These are phyloP conservation scores for Prionailurus bengalensis DNA, from an alignment of 2,113 vertebrate species.

Conservation along the genomic window DNA sequence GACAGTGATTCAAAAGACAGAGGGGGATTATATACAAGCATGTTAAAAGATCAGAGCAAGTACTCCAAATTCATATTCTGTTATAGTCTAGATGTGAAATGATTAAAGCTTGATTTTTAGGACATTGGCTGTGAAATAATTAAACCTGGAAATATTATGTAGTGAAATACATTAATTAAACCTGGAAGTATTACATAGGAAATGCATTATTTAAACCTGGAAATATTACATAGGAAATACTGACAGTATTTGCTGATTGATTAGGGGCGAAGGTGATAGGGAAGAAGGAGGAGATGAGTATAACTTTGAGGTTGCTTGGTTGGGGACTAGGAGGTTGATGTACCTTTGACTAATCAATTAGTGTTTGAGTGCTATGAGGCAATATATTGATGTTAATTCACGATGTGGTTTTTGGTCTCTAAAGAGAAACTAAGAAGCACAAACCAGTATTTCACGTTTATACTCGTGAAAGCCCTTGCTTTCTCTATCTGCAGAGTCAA, in stretches of 20 bases:
- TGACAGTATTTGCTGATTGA: slow-evolving; percentile 13
- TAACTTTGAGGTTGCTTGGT: slow-evolving; percentile 63
- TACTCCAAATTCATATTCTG: background rate
- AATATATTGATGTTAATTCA: slow-evolving; percentile 68
- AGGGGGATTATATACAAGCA: background rate
- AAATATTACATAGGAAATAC: slow-evolving; percentile 8
- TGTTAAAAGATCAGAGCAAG: background rate
- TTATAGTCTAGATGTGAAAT: background rate
- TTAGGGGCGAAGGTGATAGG: slow-evolving; percentile 15
- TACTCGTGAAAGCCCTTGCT: slow-evolving; percentile 39
- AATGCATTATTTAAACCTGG: background rate
- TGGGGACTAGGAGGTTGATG: background rate
- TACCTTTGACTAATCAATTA: slow-evolving; percentile 74
- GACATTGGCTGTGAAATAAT: background rate
- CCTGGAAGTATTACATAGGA: background rate
- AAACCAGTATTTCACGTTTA: slow-evolving; percentile 60
- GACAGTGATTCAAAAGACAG: slow-evolving; percentile 17
- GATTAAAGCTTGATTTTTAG: slow-evolving; percentile 13
- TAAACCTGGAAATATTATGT: background rate
- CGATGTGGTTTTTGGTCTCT: slow-evolving; percentile 63
- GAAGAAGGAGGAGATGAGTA: background rate
- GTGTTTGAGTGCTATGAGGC: slow-evolving; percentile 52
- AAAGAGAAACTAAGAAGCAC: slow-evolving; percentile 61
- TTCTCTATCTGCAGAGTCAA: slow-evolving; percentile 41
- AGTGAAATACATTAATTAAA: background rate